Evolutionary conservation across 1,140 invertebrate genomes (phyloP).

Genomic region (Diploscapter pachys): DNA sequence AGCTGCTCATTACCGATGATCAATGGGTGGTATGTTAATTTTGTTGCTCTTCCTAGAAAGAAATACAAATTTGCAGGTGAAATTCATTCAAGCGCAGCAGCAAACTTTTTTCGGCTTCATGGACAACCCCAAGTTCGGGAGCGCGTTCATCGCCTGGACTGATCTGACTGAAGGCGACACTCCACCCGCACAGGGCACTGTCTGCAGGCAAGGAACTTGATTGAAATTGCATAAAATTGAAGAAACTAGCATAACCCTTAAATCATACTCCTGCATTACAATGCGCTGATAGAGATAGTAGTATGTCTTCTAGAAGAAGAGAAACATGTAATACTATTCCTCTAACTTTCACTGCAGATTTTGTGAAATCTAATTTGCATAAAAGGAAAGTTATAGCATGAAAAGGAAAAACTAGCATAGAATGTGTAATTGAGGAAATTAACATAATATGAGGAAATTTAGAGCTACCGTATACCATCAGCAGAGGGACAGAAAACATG

Average conservation of each 20-base stretch:
- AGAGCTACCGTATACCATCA: constrained; percentile 28
- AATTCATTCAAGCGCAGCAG: constrained; percentile 8
- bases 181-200: constrained; percentile 6
- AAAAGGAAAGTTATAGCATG: too few relatives aligned
- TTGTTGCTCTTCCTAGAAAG: not conserved
- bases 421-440: not conserved
- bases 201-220: not conserved
- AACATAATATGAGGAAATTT: constrained; percentile 5
- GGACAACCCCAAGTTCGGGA: constrained; percentile 22
- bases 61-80: constrained; percentile 17
- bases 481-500: constrained; percentile 16
- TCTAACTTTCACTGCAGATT: too few relatives aligned
- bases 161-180: constrained; percentile 16
- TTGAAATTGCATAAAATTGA: too few relatives aligned
- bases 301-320: too few relatives aligned
- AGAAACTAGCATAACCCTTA: too few relatives aligned
- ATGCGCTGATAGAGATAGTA: too few relatives aligned
- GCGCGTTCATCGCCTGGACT: constrained; percentile 25
- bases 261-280: too few relatives aligned
- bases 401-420: too few relatives aligned
- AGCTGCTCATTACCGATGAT: constrained; percentile 17
- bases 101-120: constrained; percentile 25
- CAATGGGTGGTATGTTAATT: constrained; percentile 21
- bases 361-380: too few relatives aligned
- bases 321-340: too few relatives aligned